phyloP scores from a whole-genome alignment of 2,888 invertebrate species.

The Microctonus aethiopoides region DNA sequence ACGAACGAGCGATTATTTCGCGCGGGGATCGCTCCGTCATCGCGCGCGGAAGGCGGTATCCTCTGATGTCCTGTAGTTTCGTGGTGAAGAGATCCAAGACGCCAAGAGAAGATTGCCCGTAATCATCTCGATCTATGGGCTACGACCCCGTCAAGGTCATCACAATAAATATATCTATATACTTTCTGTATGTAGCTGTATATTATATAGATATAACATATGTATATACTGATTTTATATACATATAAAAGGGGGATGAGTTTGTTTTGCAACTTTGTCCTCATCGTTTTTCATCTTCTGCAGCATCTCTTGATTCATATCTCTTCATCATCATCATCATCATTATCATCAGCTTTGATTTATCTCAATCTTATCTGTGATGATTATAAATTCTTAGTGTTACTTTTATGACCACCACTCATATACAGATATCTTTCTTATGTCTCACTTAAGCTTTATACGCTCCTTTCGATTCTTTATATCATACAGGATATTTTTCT shows the following conservation, averaged over 20 bases:
- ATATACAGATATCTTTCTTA: neutral
- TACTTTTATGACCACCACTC: slow-evolving; percentile 9
- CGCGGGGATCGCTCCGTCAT: slow-evolving; percentile 61
- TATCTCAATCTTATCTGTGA: slow-evolving; percentile 12
- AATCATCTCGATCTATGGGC: slow-evolving; percentile 36
- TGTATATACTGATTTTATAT: neutral
- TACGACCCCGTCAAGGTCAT: slow-evolving; percentile 33
- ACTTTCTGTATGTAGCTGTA: neutral
- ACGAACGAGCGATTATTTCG: slow-evolving; percentile 59
- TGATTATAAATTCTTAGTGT: slow-evolving; percentile 31
- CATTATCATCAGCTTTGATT: neutral
- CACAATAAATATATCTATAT: neutral
- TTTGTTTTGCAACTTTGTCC: neutral
- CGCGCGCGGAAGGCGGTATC: slow-evolving; percentile 58
- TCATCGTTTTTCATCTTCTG: neutral
- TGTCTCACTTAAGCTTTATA: neutral
- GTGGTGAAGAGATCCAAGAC: slow-evolving; percentile 19
- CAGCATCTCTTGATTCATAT: neutral
- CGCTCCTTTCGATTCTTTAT: neutral
- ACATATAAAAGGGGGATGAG: slow-evolving; percentile 1
- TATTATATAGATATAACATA: neutral
- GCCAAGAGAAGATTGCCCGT: slow-evolving; percentile 10
- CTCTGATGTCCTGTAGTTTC: slow-evolving; percentile 50
- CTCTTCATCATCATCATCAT: neutral
- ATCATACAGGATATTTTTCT: neutral